A percentile compares a stretch with the other conserved stretches of the same genome.
These are phyloP conservation scores for Erynnis tages DNA, from an alignment of 2,888 invertebrate species.

Conservation along the genomic window DNA sequence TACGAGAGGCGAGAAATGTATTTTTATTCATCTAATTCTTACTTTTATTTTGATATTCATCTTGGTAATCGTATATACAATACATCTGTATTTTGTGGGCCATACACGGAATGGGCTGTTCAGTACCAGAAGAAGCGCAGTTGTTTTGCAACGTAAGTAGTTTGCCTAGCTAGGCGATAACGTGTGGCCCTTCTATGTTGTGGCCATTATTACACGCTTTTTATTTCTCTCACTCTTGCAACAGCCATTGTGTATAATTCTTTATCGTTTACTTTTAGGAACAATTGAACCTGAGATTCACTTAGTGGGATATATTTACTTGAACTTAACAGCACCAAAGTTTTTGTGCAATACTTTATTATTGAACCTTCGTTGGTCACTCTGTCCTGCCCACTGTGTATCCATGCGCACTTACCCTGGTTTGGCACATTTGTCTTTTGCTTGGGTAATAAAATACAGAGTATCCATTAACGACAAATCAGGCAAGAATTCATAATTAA, in stretches of 20 bases:
- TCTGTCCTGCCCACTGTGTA: constrained; percentile 55
- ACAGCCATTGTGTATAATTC: too few relatives aligned
- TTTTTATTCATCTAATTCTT: constrained; percentile 50
- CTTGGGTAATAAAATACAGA: constrained; percentile 51
- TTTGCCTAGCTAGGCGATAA: too few relatives aligned
- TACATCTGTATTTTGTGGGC: constrained; percentile 48
- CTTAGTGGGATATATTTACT: constrained; percentile 43
- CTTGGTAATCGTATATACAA: constrained; percentile 44
- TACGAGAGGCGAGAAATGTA: constrained; percentile 66
- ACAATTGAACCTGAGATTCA: constrained; percentile 10
- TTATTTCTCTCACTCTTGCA: too few relatives aligned
- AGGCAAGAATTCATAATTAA: too few relatives aligned
- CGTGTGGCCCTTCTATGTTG: too few relatives aligned
- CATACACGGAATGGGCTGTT: constrained; percentile 43
- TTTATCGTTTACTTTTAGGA: not conserved
- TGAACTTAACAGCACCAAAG: constrained; percentile 36
- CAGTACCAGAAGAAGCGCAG: constrained; percentile 33
- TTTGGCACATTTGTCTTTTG: constrained; percentile 38
- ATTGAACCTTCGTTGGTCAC: constrained; percentile 49
- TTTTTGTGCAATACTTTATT: constrained; percentile 48
- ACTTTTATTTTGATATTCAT: constrained; percentile 48
- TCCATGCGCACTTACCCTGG: constrained; percentile 50
- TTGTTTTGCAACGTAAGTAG: constrained; percentile 33
- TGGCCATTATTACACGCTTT: too few relatives aligned
- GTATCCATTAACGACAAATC: constrained; percentile 18